A percentile compares a stretch with the other conserved stretches of the same genome.
phyloP scores from a whole-genome alignment of 2,888 invertebrate species.

The Agelastica alni region DNA sequence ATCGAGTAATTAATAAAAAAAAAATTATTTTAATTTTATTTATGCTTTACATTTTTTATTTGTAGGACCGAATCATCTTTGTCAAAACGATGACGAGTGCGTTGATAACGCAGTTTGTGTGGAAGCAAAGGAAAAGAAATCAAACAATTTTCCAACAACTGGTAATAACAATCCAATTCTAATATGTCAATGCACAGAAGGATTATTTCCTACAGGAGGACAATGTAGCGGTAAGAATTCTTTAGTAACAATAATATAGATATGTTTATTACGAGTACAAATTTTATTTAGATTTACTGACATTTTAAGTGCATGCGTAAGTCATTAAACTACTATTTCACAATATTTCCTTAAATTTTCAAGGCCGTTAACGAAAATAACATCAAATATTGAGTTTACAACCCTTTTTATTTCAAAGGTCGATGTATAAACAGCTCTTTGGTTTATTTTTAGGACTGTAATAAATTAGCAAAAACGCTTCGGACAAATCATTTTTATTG shows the following conservation, averaged over 20 bases:
- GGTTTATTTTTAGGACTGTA: neutral
- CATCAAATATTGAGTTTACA: neutral
- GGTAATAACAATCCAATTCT: conserved; percentile 26
- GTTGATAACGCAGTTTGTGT: conserved; percentile 50
- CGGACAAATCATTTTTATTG: no score
- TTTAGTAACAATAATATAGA: no score
- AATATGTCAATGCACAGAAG: conserved; percentile 45
- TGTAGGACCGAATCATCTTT: conserved; percentile 51
- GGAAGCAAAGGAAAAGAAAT: conserved; percentile 37
- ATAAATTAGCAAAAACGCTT: neutral
- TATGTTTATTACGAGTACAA: no score
- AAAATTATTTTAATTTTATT: no score
- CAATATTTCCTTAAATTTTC: neutral
- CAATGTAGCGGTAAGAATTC: conserved; percentile 31
- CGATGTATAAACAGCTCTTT: neutral
- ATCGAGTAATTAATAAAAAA: no score
- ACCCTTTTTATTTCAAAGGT: conserved; percentile 6
- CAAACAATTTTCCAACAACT: conserved; percentile 21
- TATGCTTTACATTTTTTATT: no score
- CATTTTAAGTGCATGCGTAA: no score
- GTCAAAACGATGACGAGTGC: conserved; percentile 49
- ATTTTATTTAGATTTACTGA: no score
- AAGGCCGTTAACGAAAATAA: neutral
- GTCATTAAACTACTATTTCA: no score
- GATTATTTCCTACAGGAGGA: conserved; percentile 28